These are phyloP conservation scores for Coelogynopora nodosa DNA, from an alignment of 2,888 invertebrate species.

Conservation along the genomic window DNA sequence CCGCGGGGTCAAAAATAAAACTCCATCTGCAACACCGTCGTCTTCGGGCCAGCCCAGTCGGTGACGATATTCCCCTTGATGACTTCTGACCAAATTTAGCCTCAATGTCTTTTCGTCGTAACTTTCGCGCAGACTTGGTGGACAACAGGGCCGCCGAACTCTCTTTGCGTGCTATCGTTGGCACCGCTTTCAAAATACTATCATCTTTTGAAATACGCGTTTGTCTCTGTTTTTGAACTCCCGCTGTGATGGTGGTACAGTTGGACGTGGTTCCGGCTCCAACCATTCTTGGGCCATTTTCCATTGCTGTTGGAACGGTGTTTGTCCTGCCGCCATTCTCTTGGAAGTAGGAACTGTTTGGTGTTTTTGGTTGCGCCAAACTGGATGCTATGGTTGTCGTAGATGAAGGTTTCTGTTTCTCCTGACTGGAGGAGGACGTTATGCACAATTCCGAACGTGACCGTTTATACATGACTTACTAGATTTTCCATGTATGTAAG, in stretches of 20 bases:
- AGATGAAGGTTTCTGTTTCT: too few species aligned
- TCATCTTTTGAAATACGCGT: background rate
- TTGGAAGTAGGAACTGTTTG: constrained; percentile 47
- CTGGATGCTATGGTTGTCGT: too few species aligned
- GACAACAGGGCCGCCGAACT: background rate
- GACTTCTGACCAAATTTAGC: background rate
- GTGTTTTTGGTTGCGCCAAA: background rate
- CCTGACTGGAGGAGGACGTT: too few species aligned
- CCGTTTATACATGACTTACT: too few species aligned
- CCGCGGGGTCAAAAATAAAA: constrained; percentile 92
- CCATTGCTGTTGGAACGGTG: constrained; percentile 20
- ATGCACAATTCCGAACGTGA: too few species aligned
- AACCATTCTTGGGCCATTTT: background rate
- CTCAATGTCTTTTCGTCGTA: background rate
- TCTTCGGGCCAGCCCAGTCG: background rate
- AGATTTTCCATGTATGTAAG: too few species aligned
- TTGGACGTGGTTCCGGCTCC: background rate
- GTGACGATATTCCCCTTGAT: background rate
- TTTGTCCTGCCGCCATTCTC: constrained; percentile 67
- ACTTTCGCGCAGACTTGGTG: background rate
- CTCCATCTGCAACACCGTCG: constrained; percentile 64
- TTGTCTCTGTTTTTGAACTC: background rate
- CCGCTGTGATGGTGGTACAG: too few species aligned
- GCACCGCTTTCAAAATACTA: background rate
- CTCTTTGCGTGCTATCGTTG: background rate